A percentile compares a stretch with the other conserved stretches of the same genome.
Conservation (phyloP, 2,113 vertebrate genomes). For the Hymenochirus boettgeri region DNA sequence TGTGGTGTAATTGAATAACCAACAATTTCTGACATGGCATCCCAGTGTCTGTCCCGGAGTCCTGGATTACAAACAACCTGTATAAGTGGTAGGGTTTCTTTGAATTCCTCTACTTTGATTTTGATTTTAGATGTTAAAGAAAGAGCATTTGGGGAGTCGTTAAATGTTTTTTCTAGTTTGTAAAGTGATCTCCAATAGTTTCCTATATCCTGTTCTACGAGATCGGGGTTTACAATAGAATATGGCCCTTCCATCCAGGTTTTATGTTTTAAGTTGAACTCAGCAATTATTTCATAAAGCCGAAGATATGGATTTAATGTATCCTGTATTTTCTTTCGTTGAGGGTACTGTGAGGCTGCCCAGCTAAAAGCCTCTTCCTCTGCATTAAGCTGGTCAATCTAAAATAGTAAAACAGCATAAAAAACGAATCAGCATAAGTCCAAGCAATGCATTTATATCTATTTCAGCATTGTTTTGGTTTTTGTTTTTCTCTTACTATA, state of each 20-base stretch:
- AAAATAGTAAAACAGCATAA: conserved; percentile 28
- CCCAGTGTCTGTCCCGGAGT: conserved; percentile 75
- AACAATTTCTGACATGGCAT: conserved; percentile 67
- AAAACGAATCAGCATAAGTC: no score
- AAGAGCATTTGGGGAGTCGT: conserved; percentile 64
- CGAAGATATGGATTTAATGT: conserved; percentile 69
- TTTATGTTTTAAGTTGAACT: conserved; percentile 65
- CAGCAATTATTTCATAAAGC: conserved; percentile 69
- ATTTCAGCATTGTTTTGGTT: no score
- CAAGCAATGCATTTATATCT: no score
- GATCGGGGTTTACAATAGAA: conserved; percentile 71
- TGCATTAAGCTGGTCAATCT: conserved; percentile 79
- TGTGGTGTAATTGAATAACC: conserved; percentile 61
- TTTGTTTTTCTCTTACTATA: no score
- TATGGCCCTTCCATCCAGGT: conserved; percentile 72
- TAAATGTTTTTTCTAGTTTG: conserved; percentile 74
- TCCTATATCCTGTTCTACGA: conserved; percentile 69
- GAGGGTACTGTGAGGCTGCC: conserved; percentile 72
- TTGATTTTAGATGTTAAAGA: conserved; percentile 63
- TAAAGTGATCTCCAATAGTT: conserved; percentile 73
- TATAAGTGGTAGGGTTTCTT: conserved; percentile 69
- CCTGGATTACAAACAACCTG: conserved; percentile 82
- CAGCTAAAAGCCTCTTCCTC: conserved; percentile 82
- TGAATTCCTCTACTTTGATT: conserved; percentile 73
- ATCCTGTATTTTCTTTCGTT: conserved; percentile 71